Evolutionary conservation across 2,113 vertebrate species (phyloP), one percentile per base, ranked within the genome.

Genomic region (Oncorhynchus keta): DNA sequence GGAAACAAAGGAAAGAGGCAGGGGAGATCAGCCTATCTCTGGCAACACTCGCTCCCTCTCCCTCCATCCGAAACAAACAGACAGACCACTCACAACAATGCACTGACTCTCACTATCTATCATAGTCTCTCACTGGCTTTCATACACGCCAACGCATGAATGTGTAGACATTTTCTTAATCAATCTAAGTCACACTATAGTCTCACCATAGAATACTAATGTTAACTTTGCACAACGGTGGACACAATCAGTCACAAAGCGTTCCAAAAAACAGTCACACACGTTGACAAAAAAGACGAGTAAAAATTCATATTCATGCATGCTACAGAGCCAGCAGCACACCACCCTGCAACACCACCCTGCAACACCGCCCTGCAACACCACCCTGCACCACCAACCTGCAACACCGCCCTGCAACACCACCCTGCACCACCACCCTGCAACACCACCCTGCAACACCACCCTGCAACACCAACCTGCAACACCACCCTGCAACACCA

Each of bases 1-100:
- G 75, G 84, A 89, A 82, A 93, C 92, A 93, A 93, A 92, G 87
- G 84, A 89, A 87, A 75, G 83, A 88, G 84, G 89, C 86, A 88
- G 84, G 88, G 86, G 82, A 81, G 83, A 85, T 82, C 85, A 84
- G 89, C 87, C 88, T 92, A 90, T 93, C 88, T 88, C 88, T 87
- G 83, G 89, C 91, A 94, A 92, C 87, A 92, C 87, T 86, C 86
- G 81, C 88, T 85, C 87, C 89, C 88, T 90, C 84, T 82, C 45
- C 30, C 84, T 79, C 76, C 84, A 75, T 83, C 80, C 13, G 16
- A 14, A 13, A 81, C 81, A 80, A 84, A 86, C 81, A 88, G 84
- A 85, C 84, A 80, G 82, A 73, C 8, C 83, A 45, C 81, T 74
- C 75, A 65, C 68, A 78, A 85, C 90, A 85, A 86, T 72, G 76